Conservation (phyloP, 2,888 invertebrate species). For the Brachylomia viminalis region DNA sequence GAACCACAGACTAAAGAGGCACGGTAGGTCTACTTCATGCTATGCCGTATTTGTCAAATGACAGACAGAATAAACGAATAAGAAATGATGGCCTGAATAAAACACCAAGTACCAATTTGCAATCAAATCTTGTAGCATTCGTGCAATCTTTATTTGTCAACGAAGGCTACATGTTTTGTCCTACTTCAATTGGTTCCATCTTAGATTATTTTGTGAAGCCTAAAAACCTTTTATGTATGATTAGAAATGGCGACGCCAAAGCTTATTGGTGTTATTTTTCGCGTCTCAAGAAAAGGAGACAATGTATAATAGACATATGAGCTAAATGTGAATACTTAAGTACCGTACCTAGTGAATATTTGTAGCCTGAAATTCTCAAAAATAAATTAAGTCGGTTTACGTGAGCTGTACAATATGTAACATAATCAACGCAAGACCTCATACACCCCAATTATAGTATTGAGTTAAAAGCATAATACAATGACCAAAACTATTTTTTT, state of each 20-base stretch:
- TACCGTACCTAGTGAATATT: not conserved
- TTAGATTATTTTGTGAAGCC: not conserved
- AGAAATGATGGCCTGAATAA: not conserved
- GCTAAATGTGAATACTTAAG: not conserved
- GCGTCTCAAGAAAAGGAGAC: not conserved
- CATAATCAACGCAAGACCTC: no score
- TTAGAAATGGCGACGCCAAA: conserved; percentile 3
- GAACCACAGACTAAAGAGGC: conserved; percentile 32
- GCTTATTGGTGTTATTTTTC: conserved; percentile 12
- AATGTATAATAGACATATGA: not conserved
- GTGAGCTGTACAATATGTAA: no score
- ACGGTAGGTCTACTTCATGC: conserved; percentile 17
- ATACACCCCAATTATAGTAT: no score
- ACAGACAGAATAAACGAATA: not conserved
- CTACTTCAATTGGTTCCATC: not conserved
- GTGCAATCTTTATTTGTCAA: no score
- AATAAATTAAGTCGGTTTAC: not conserved
- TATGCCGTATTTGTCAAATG: not conserved
- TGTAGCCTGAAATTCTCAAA: not conserved
- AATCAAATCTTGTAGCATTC: not conserved
- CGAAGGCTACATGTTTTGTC: not conserved
- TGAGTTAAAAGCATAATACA: no score
- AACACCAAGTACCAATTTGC: not conserved
- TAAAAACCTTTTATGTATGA: conserved; percentile 34
- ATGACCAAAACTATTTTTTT: no score